Evolutionary conservation across 2,113 vertebrate species (phyloP).

Genomic region (Physeter macrocephalus): DNA sequence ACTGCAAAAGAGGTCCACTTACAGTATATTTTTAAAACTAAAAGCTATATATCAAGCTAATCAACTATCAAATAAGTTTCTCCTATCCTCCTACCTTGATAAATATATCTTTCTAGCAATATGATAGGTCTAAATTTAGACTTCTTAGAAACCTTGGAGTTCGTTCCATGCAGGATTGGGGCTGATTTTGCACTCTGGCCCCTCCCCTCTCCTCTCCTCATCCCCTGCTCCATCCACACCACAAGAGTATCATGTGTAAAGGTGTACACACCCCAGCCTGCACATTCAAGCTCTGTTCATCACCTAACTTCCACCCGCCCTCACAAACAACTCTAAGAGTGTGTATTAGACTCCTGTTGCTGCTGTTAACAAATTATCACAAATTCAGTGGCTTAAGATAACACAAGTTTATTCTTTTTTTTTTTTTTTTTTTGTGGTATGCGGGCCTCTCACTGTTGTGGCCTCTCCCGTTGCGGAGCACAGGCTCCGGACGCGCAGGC

Average conservation of each 20-base stretch:
- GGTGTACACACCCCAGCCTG: not conserved
- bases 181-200: not conserved
- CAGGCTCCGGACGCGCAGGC: too few species aligned
- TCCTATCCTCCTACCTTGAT: not conserved
- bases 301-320: not conserved
- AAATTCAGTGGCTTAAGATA: not conserved
- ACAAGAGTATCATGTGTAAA: not conserved
- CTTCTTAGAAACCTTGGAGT: not conserved
- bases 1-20: not conserved
- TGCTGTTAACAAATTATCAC: not conserved
- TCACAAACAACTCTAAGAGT: not conserved
- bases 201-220: not conserved
- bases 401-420: not conserved
- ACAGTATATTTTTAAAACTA: not conserved
- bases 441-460: too few species aligned
- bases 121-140: not conserved
- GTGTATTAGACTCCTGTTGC: not conserved
- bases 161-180: not conserved
- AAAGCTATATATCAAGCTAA: not conserved
- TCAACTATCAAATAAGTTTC: not conserved
- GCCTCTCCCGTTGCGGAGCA: too few species aligned
- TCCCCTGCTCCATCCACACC: accelerated
- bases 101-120: not conserved
- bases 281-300: not conserved
- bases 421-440: too few species aligned